Evolutionary conservation across 2,113 vertebrate species (phyloP), one percentile per base, ranked within the genome.

Genomic region (Nicator chloris): DNA sequence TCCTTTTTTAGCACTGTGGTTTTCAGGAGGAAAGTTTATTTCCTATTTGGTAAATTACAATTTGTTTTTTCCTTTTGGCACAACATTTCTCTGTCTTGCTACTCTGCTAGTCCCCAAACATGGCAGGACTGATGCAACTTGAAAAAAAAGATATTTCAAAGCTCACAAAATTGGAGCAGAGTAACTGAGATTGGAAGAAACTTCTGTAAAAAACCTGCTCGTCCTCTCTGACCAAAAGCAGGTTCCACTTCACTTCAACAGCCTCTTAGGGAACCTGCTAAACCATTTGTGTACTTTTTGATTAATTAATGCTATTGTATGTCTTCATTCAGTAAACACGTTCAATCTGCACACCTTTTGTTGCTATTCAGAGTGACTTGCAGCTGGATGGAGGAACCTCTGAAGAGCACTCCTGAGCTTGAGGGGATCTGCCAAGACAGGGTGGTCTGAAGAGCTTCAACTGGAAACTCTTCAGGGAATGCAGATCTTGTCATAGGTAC

Each of bases 21-120:
- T 88, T 94, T 96, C 35, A 90, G 76, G 16, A 93, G 63, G 90
- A 95, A 94, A 91, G 61, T 86, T 84, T 35, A 69, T 90, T 94
- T 95, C 81, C 57, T 88, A 72, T 75, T 94, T 81, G 92, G 59
- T 68, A 90, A 81, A 65, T 63, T 57, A 33, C 35, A 50, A 11
- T 28, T 30, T 8, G 5, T 33, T 63, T 27, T 13, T 39, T 78
- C 35, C 33, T 81, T 60, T 61, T 66, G 37, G 31, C 57, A 57
- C 26, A 42, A 26, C 5, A 27, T 49, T 68, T 86, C 9, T 45
- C 42, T 83, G 30, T 69, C 45, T 63, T 90, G 31, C 28, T 81
- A 63, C 5, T 47, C 44, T 51, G 15, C 7, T 87, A 76, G 65
- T 91, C 44, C 23, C 54, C 45, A 91, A 82, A 94, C 70, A 63